phyloP scores from a whole-genome alignment of 2,113 vertebrate genomes.

The Tylochromis polylepis region DNA sequence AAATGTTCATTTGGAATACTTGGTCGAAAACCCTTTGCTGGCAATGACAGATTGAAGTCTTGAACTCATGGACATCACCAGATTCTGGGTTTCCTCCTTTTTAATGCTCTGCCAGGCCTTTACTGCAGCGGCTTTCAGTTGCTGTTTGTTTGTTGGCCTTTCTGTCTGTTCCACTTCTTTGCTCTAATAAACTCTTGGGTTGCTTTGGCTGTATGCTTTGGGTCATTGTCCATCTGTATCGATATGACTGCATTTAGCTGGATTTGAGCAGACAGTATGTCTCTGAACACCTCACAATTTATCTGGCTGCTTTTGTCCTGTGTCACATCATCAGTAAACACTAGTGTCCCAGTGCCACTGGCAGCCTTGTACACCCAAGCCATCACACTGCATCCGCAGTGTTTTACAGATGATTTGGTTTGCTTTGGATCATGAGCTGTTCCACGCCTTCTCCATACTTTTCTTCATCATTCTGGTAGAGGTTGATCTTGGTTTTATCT shows the following conservation, averaged over 20 bases:
- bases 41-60: neutral
- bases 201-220: neutral
- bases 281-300: neutral
- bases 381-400: neutral
- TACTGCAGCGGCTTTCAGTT: no score
- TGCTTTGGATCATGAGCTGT: neutral
- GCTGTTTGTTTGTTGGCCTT: neutral
- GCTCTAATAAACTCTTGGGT: neutral
- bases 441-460: accelerated
- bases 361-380: neutral
- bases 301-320: neutral
- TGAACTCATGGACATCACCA: neutral
- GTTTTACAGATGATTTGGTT: neutral
- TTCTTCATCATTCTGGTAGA: neutral
- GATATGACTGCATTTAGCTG: neutral
- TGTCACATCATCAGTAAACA: neutral
- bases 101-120: neutral
- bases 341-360: neutral
- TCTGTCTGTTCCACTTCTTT: neutral
- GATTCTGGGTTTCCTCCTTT: neutral
- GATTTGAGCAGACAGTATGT: neutral
- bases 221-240: accelerated
- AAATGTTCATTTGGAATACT: neutral
- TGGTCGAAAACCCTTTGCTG: neutral
- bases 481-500: neutral